A percentile compares a stretch with the other conserved stretches of the same genome.
Conservation (phyloP, 2,797 vertebrate species). For the Sebastes matsubarae region DNA sequence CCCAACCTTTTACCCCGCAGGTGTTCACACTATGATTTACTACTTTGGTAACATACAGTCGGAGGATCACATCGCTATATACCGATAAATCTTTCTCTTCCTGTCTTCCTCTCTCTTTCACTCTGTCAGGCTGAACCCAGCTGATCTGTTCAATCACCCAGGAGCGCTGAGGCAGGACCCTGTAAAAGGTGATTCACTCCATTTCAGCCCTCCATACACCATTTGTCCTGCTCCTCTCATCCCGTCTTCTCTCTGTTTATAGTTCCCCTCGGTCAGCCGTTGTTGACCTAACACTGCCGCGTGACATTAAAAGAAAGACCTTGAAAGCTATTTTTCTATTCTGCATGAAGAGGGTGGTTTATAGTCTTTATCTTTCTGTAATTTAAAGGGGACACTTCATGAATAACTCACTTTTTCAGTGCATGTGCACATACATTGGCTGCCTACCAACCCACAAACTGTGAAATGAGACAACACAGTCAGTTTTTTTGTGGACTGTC, state of each 20-base stretch:
- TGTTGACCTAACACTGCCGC: conserved; percentile 33
- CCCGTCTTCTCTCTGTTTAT: conserved; percentile 39
- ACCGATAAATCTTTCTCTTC: conserved; percentile 46
- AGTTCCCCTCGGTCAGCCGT: conserved; percentile 35
- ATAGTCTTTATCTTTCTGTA: not conserved
- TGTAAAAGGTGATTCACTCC: conserved; percentile 67
- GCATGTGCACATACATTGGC: not conserved
- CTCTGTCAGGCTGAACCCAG: conserved; percentile 50
- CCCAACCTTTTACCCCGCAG: conserved; percentile 44
- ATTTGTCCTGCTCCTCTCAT: conserved; percentile 48
- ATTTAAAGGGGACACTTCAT: not conserved
- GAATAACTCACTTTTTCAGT: not conserved
- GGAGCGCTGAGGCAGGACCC: conserved; percentile 63
- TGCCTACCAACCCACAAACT: not conserved
- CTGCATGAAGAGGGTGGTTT: conserved; percentile 5
- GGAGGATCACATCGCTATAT: conserved; percentile 42
- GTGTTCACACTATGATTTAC: conserved; percentile 49
- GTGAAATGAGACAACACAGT: not conserved
- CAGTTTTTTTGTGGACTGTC: not conserved
- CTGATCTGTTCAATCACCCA: conserved; percentile 72
- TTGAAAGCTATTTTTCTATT: conserved; percentile 15
- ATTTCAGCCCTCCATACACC: conserved; percentile 53
- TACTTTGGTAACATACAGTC: conserved; percentile 36
- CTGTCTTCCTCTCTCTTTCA: conserved; percentile 27
- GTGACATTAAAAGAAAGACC: conserved; percentile 26